A percentile compares a stretch with the other conserved stretches of the same genome.
Evolutionary conservation across 1,140 invertebrate genomes (phyloP).

Genomic region (Helicoverpa armigera): DNA sequence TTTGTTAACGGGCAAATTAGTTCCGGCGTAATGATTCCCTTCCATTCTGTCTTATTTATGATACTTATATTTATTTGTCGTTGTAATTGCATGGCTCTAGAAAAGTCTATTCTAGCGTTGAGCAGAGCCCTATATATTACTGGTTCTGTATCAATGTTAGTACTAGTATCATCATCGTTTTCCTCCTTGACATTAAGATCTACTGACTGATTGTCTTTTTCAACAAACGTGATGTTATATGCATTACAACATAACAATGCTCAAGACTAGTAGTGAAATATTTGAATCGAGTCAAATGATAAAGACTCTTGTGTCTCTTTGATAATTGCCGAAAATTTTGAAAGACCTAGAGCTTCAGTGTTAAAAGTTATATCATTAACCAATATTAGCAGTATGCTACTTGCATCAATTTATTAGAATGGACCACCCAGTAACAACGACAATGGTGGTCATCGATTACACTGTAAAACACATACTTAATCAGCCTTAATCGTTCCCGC

Average conservation of each 20-base stretch:
- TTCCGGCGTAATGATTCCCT: constrained; percentile 48
- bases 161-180: neutral
- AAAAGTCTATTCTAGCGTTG: neutral
- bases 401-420: too few species aligned
- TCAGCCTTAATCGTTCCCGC: too few species aligned
- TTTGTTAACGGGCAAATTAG: constrained; percentile 48
- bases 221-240: too few species aligned
- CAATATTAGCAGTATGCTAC: neutral
- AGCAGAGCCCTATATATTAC: neutral
- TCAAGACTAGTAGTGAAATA: too few species aligned
- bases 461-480: neutral
- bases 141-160: neutral
- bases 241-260: too few species aligned
- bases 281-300: too few species aligned
- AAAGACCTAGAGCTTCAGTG: too few species aligned
- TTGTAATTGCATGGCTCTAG: neutral
- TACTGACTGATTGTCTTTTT: neutral
- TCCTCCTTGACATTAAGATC: neutral
- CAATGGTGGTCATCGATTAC: neutral
- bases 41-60: constrained; percentile 41
- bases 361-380: too few species aligned
- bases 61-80: constrained; percentile 31
- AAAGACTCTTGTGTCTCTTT: too few species aligned
- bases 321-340: too few species aligned
- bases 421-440: neutral